phyloP scores from a whole-genome alignment of 2,113 vertebrate species.

The Ceratotherium simum region DNA sequence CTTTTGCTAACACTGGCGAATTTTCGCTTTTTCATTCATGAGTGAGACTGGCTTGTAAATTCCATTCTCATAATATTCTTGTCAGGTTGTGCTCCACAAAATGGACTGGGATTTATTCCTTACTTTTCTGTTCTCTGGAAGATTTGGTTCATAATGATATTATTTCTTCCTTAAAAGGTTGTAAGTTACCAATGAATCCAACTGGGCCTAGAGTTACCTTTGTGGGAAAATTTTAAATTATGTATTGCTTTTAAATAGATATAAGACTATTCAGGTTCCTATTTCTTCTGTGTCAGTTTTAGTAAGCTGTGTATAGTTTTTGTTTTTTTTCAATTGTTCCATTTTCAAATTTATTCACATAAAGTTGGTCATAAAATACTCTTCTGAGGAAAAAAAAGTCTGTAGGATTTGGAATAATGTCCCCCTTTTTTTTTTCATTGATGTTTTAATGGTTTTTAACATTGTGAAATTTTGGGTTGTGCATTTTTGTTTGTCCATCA shows the following conservation, averaged over 20 bases:
- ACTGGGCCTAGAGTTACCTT: not conserved
- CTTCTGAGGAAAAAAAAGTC: not conserved
- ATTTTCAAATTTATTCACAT: constrained; percentile 24
- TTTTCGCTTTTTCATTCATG: not conserved
- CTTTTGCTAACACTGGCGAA: not conserved
- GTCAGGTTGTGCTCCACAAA: constrained; percentile 22
- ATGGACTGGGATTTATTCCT: not conserved
- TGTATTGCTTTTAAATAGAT: not conserved
- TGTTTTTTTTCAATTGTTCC: not conserved
- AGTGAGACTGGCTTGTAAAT: not conserved
- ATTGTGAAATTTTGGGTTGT: too few species aligned
- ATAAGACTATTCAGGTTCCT: not conserved
- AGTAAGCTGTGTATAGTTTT: not conserved
- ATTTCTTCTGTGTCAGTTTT: not conserved
- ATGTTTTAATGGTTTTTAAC: too few species aligned
- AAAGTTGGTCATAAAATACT: not conserved
- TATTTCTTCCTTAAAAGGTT: constrained; percentile 44
- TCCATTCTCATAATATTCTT: not conserved
- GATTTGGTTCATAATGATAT: not conserved
- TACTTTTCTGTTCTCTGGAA: not conserved
- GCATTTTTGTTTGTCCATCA: too few species aligned
- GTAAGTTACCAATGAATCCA: constrained; percentile 28
- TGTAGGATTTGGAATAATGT: not conserved
- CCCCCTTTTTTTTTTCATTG: too few species aligned
- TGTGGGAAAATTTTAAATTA: constrained; percentile 2